Evolutionary conservation across 2,113 vertebrate genomes (phyloP).

Genomic region (Ophthalmotilapia sp.): DNA sequence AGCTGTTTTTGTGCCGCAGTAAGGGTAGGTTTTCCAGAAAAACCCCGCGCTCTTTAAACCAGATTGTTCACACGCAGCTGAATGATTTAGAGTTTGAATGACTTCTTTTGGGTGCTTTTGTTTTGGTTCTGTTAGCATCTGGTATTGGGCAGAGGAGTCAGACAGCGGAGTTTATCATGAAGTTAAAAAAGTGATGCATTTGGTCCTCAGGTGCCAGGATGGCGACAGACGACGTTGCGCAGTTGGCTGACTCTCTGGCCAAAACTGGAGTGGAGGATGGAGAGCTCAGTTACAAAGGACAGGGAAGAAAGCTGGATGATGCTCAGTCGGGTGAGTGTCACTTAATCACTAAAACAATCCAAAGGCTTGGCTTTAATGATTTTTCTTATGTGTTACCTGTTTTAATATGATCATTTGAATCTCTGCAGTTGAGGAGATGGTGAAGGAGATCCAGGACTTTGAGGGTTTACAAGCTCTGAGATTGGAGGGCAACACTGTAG

Average conservation of each 20-base stretch:
- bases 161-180: background rate
- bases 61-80: background rate
- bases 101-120: background rate
- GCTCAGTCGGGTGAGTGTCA: conserved; percentile 83
- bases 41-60: background rate
- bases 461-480: conserved; percentile 82
- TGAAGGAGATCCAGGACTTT: conserved; percentile 85
- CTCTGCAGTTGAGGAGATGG: conserved; percentile 78
- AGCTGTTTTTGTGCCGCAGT: background rate
- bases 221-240: conserved; percentile 89
- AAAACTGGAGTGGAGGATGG: conserved; percentile 85
- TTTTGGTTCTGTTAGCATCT: background rate
- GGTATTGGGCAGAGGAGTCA: background rate
- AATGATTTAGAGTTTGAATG: background rate
- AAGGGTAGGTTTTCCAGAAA: background rate
- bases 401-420: background rate
- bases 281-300: conserved; percentile 93
- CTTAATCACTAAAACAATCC: background rate
- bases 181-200: background rate
- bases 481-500: conserved; percentile 92
- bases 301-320: conserved; percentile 88
- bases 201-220: conserved; percentile 63
- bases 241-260: conserved; percentile 85
- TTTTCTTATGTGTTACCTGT: background rate
- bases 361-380: background rate